A percentile compares a stretch with the other conserved stretches of the same genome.
phyloP scores from a whole-genome alignment of 2,797 vertebrate genomes.

The Myotis vivesi region DNA sequence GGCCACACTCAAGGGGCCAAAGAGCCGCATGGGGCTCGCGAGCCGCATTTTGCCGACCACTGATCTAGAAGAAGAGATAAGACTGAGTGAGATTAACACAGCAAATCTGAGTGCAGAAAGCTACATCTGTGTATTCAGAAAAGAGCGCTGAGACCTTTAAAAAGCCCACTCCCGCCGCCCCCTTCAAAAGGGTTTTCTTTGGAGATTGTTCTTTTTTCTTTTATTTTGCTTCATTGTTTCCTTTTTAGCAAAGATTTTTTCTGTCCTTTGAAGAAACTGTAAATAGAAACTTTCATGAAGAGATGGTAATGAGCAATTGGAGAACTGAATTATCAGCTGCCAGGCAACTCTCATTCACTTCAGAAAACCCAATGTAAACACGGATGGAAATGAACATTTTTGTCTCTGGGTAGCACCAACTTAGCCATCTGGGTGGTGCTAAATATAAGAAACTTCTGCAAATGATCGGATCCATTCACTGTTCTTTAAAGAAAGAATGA shows the following conservation, averaged over 20 bases:
- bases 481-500: constrained; percentile 31
- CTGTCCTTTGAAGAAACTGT: constrained; percentile 71
- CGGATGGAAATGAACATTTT: constrained; percentile 36
- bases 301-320: constrained; percentile 60
- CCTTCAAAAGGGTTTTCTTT: constrained; percentile 55
- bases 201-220: constrained; percentile 55
- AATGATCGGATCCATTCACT: constrained; percentile 20
- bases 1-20: too few relatives aligned
- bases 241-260: constrained; percentile 66
- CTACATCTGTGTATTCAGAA: neutral
- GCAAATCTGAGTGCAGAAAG: neutral
- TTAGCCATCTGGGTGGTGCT: constrained; percentile 40
- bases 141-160: constrained; percentile 49
- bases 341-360: constrained; percentile 69
- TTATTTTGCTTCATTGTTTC: constrained; percentile 63
- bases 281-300: constrained; percentile 78
- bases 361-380: constrained; percentile 53
- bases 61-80: neutral
- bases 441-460: neutral
- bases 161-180: neutral
- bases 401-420: neutral
- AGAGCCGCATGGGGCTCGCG: too few relatives aligned
- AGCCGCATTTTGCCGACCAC: too few relatives aligned
- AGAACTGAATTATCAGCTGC: constrained; percentile 71
- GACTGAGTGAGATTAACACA: neutral